Evolutionary conservation across 2,888 invertebrate genomes (phyloP).

Genomic region (Xanthia icteritia): DNA sequence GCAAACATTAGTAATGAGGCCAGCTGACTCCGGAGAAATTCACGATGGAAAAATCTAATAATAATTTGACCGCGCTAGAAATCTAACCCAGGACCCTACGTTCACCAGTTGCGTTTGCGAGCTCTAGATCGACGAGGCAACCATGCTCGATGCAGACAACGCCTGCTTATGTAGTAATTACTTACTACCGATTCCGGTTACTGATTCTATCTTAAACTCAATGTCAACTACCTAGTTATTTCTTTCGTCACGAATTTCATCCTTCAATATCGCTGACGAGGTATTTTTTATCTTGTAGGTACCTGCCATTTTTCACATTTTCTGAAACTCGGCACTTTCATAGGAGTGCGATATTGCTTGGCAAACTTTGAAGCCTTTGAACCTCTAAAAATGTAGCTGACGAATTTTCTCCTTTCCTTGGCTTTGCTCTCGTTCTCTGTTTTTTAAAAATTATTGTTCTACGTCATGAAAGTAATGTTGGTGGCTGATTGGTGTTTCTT

Average conservation of each 20-base stretch:
- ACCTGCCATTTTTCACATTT: neutral
- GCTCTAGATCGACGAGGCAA: neutral
- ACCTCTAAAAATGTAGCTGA: neutral
- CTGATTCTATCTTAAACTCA: constrained; percentile 22
- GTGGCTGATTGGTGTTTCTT: neutral
- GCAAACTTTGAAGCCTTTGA: neutral
- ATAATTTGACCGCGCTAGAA: neutral
- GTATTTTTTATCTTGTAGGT: neutral
- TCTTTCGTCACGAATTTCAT: constrained; percentile 22
- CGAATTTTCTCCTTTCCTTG: neutral
- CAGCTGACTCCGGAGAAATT: neutral
- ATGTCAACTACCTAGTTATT: constrained; percentile 41
- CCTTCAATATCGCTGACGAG: neutral
- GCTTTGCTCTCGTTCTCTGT: neutral
- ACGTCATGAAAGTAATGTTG: neutral
- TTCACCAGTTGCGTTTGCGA: neutral
- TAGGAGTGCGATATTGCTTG: neutral
- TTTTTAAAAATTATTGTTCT: neutral
- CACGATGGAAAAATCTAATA: neutral
- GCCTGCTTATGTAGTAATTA: constrained; percentile 20
- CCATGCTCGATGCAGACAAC: neutral
- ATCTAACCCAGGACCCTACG: neutral
- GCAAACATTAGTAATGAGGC: neutral
- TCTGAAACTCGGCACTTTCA: neutral
- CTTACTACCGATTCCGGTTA: constrained; percentile 36